Evolutionary conservation across 1,140 invertebrate genomes (phyloP), one percentile per base, ranked within the genome.

Genomic region (Anadara kagoshimensis): DNA sequence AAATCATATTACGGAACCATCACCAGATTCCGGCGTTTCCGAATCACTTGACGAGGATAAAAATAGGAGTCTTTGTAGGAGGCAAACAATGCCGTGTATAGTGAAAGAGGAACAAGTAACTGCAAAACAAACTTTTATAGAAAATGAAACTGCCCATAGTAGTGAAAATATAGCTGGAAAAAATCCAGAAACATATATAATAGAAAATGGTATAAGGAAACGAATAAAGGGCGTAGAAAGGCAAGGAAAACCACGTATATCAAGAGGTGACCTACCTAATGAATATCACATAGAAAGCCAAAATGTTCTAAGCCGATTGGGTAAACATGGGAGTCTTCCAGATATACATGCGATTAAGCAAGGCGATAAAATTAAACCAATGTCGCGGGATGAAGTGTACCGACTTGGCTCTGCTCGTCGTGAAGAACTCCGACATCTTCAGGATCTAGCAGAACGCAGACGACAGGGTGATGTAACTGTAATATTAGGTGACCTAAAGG

Each of bases 321-420:
- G 69, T 44, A 62, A 79, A 26, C 82, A 85, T 43, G 91, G 90
- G 26, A 91, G 97, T 82, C 91, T 99, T 90, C 98, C 98, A 22
- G 97, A 99, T 89, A 95, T 91, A 94, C 84, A 95, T 94, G 63
- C 75, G 49, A 80, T 88, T 51, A 79, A 81, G 65, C 67, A 73
- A 20, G 47, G 54, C n/a, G 73, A 80, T 47, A 75, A 93, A 70
- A 93, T 93, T 7, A 93, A 93, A 69, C 92, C 94, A 47, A 95
- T 98, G 93, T 94, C 95, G 16, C 92, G 98, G 65, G 97, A 99
- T 90, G 97, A 99, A 90, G 96, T 97, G 8, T 97, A 96, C 62
- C 93, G 94, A 18, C 91, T 99, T 78, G 96, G 97, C 79, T 96
- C 95, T 66, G 94, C 96, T 74, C 93, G 97, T 67, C 92, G 98